A percentile compares a stretch with the other conserved stretches of the same genome.
Conservation (phyloP, 2,113 vertebrate species). For the Ia io region DNA sequence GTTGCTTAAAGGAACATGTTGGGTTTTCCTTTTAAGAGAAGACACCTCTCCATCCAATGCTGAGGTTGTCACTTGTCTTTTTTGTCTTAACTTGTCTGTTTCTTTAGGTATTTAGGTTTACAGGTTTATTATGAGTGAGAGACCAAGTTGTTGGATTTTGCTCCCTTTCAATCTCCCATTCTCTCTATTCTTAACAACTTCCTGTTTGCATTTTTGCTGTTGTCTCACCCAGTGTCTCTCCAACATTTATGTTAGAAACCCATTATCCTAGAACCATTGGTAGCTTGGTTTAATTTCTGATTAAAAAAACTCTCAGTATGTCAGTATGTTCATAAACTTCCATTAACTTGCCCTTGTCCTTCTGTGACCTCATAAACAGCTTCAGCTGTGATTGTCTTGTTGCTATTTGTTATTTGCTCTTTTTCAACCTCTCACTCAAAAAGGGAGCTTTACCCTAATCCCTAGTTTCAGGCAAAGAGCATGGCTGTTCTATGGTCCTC, state of each 20-base stretch:
- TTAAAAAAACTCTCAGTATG: background rate
- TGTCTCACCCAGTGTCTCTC: accelerated
- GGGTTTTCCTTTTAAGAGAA: background rate
- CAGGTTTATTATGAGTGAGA: background rate
- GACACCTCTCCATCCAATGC: background rate
- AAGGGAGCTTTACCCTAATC: background rate
- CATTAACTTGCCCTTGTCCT: background rate
- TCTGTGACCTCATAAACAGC: background rate
- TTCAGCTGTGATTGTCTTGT: background rate
- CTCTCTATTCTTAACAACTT: background rate
- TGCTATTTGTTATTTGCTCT: background rate
- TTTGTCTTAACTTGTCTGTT: background rate
- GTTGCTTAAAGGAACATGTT: background rate
- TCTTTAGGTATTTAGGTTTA: background rate
- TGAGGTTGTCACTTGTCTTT: background rate
- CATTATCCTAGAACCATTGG: background rate
- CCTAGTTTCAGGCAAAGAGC: background rate
- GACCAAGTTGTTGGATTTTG: background rate
- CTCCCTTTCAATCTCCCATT: background rate
- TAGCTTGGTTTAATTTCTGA: background rate
- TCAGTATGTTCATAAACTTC: background rate
- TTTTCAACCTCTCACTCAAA: background rate
- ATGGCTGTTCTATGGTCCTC: background rate
- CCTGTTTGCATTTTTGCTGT: background rate
- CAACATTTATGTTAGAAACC: background rate